A percentile compares a stretch with the other conserved stretches of the same genome.
These are phyloP conservation scores for Acheta domesticus DNA, from an alignment of 2,888 invertebrate genomes.

Conservation along the genomic window DNA sequence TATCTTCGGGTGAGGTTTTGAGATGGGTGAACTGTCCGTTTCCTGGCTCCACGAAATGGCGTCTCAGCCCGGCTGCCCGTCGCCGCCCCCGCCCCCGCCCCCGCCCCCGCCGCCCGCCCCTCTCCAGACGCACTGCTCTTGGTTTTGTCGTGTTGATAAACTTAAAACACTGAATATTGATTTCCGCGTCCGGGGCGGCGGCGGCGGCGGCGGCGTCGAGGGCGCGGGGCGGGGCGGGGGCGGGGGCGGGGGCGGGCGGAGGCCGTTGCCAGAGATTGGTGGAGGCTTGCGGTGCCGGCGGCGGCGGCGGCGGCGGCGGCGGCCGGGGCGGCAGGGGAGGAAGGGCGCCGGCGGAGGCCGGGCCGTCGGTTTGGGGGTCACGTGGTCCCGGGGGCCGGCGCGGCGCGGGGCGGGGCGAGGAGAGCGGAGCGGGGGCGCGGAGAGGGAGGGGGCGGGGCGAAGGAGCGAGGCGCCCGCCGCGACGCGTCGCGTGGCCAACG, in stretches of 20 bases:
- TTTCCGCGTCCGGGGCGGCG: background rate
- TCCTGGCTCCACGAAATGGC: background rate
- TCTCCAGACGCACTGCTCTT: background rate
- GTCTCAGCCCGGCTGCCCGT: background rate
- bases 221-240: background rate
- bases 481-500: too few species aligned
- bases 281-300: background rate
- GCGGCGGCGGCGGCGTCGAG: background rate
- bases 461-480: background rate
- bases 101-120: background rate
- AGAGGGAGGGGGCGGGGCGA: background rate
- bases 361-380: background rate
- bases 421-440: background rate
- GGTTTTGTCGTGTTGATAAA: background rate
- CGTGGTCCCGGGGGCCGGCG: background rate
- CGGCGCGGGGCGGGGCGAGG: background rate
- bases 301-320: background rate
- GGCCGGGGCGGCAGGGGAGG: too few species aligned
- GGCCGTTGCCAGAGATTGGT: background rate
- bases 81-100: background rate
- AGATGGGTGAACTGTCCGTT: too few species aligned
- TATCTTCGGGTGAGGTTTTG: too few species aligned
- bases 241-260: background rate
- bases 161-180: conserved; percentile 18
- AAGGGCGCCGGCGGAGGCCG: background rate